These are phyloP conservation scores for Baronia brevicornis DNA, from an alignment of 2,888 invertebrate genomes.

Conservation along the genomic window DNA sequence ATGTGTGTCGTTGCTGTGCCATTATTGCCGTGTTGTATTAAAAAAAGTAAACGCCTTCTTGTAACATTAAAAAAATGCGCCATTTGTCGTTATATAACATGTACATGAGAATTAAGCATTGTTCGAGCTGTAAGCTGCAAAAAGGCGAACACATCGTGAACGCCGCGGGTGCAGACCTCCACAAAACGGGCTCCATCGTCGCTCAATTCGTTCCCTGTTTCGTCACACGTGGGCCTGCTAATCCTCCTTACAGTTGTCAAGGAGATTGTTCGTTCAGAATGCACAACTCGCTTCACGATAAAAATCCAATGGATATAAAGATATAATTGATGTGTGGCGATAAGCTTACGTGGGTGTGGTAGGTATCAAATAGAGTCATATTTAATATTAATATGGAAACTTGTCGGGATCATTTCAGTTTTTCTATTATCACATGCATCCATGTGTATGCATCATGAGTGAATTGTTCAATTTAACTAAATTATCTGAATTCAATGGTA, in stretches of 20 bases:
- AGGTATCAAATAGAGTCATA: slow-evolving; percentile 3
- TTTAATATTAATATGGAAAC: too few species aligned
- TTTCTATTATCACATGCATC: too few species aligned
- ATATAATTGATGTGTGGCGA: slow-evolving; percentile 14
- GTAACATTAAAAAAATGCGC: slow-evolving; percentile 14
- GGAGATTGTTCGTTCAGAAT: slow-evolving; percentile 34
- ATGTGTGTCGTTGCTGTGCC: background rate
- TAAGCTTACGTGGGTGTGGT: slow-evolving; percentile 18
- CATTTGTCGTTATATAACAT: slow-evolving; percentile 15
- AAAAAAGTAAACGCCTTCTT: slow-evolving; percentile 6
- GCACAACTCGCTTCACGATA: slow-evolving; percentile 12
- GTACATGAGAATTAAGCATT: slow-evolving; percentile 37
- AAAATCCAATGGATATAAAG: slow-evolving; percentile 7
- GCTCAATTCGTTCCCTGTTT: slow-evolving; percentile 63
- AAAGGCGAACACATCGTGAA: slow-evolving; percentile 52
- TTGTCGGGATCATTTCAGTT: too few species aligned
- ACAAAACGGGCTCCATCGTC: slow-evolving; percentile 43
- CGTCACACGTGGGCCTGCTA: slow-evolving; percentile 35
- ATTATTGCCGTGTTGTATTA: too few species aligned
- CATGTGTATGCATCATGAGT: too few species aligned
- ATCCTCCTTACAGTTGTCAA: slow-evolving; percentile 45
- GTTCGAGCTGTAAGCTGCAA: slow-evolving; percentile 45
- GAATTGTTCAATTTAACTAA: too few species aligned
- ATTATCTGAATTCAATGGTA: too few species aligned
- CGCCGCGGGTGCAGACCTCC: slow-evolving; percentile 51